These are phyloP conservation scores for Antheraea yamamai DNA, from an alignment of 2,888 invertebrate species.

Conservation along the genomic window DNA sequence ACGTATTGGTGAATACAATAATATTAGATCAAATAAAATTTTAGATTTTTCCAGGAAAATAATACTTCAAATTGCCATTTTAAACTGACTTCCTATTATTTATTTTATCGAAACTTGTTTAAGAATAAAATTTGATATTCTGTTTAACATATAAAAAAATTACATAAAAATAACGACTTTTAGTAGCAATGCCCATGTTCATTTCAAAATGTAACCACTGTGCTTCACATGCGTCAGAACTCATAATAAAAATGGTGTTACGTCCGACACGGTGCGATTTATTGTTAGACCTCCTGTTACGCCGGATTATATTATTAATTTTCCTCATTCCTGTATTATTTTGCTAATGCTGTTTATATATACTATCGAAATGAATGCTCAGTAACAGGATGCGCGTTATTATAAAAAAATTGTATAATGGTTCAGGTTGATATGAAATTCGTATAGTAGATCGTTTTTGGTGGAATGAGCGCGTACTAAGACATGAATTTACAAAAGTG, in stretches of 20 bases:
- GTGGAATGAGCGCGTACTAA: too few species aligned
- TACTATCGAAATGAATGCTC: constrained; percentile 34
- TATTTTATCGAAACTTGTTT: neutral
- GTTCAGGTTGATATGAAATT: neutral
- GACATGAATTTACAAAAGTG: too few species aligned
- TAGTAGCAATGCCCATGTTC: neutral
- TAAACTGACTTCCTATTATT: neutral
- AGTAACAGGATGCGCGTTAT: neutral
- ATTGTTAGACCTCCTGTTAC: constrained; percentile 75
- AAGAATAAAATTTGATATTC: neutral
- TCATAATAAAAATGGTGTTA: constrained; percentile 33
- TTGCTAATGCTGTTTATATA: constrained; percentile 47
- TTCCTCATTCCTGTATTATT: constrained; percentile 47
- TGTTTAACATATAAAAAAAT: neutral
- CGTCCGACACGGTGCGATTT: constrained; percentile 49
- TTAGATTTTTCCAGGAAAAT: too few species aligned
- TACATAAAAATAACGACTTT: neutral
- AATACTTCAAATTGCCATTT: neutral
- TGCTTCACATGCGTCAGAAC: constrained; percentile 70
- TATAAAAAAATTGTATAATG: neutral
- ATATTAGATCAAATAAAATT: too few species aligned
- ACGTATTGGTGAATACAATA: too few species aligned
- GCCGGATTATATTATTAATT: constrained; percentile 67
- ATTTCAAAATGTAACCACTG: neutral
- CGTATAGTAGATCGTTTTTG: too few species aligned